These are phyloP conservation scores for Raja brachyura DNA, from an alignment of 2,113 vertebrate species.

Conservation along the genomic window DNA sequence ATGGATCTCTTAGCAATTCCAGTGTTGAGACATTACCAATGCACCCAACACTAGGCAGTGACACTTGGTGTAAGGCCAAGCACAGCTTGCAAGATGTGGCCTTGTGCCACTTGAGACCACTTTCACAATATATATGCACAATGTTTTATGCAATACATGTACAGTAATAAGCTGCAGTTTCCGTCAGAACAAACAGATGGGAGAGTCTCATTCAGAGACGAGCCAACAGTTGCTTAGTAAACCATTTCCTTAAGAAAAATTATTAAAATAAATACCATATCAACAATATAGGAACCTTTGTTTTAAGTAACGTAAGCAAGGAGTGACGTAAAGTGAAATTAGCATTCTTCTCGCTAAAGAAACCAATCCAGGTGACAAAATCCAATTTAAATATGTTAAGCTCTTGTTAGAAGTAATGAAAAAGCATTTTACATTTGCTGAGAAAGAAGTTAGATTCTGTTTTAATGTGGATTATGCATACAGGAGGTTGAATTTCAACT, in stretches of 20 bases:
- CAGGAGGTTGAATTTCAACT: neutral
- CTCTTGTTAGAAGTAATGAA: slow-evolving; percentile 16
- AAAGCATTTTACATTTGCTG: neutral
- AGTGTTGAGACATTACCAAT: neutral
- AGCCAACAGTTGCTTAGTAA: neutral
- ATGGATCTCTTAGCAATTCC: neutral
- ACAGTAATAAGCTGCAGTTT: neutral
- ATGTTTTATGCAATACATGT: neutral
- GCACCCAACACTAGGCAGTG: neutral
- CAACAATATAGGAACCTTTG: neutral
- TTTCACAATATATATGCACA: neutral
- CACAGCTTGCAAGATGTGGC: neutral
- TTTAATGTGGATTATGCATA: neutral
- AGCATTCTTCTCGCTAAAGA: neutral
- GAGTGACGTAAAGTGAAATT: neutral
- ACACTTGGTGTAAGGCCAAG: neutral
- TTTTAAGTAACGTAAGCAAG: neutral
- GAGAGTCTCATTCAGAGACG: neutral
- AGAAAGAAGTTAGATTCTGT: neutral
- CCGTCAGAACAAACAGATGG: slow-evolving; percentile 27
- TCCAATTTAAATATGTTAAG: neutral
- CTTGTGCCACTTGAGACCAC: neutral
- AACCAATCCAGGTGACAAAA: neutral
- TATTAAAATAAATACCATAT: neutral
- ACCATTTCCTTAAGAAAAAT: neutral